Percentiles rank a stretch among this genome's conserved stretches.
Evolutionary conservation across 2,113 vertebrate genomes (phyloP).

Genomic region (Gadus macrocephalus): DNA sequence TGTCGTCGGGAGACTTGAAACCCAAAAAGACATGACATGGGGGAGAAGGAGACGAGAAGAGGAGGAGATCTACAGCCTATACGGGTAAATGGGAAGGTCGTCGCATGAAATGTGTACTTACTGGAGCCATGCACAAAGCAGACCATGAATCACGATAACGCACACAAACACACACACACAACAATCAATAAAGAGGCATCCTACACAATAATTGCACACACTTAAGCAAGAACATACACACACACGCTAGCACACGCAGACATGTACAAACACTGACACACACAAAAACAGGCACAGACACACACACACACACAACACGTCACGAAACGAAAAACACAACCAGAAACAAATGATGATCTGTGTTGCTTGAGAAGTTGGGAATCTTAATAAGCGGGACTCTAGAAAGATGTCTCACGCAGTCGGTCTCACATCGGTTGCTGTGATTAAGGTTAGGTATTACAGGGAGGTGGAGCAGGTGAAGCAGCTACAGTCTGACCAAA

Average conservation of each 20-base stretch:
- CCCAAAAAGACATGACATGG: not conserved
- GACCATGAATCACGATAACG: constrained; percentile 53
- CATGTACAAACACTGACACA: constrained; percentile 2
- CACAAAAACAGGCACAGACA: too few species aligned
- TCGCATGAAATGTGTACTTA: constrained; percentile 55
- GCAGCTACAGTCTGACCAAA: too few species aligned
- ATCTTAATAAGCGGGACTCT: too few species aligned
- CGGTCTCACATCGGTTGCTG: too few species aligned
- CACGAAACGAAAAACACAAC: constrained; percentile 19
- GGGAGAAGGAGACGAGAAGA: not conserved
- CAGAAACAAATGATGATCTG: constrained; percentile 35
- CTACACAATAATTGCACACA: too few species aligned
- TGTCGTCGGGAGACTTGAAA: constrained; percentile 34
- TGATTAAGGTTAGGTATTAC: too few species aligned
- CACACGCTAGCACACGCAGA: constrained; percentile 5
- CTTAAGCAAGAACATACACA: constrained; percentile 3
- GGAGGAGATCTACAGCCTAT: constrained; percentile 24
- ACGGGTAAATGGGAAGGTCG: constrained; percentile 35
- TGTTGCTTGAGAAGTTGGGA: constrained; percentile 18
- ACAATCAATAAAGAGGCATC: too few species aligned
- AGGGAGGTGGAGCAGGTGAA: too few species aligned
- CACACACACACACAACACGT: too few species aligned
- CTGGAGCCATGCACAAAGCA: constrained; percentile 68
- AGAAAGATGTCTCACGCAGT: too few species aligned
- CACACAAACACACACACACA: constrained; percentile 36